phyloP scores from a whole-genome alignment of 2,888 invertebrate genomes.

The Ceratothoa steindachneri region DNA sequence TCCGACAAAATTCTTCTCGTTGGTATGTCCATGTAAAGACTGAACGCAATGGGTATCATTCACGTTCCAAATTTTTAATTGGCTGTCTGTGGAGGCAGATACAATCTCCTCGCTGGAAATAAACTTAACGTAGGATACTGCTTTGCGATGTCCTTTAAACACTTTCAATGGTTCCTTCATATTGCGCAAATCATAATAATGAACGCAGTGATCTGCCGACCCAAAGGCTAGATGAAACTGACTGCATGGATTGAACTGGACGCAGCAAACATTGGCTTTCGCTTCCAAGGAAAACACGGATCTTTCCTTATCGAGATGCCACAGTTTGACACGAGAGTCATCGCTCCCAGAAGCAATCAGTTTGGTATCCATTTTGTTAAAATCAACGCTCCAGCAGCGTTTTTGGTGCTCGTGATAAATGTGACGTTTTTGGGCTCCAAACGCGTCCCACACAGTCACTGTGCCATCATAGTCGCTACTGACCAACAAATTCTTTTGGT shows the following conservation, averaged over 20 bases:
- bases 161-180: conserved; percentile 74
- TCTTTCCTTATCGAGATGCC: conserved; percentile 81
- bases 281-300: conserved; percentile 84
- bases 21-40: conserved; percentile 84
- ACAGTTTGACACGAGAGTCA: conserved; percentile 86
- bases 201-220: conserved; percentile 94
- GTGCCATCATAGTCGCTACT: conserved; percentile 93
- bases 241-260: conserved; percentile 79
- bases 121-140: conserved; percentile 91
- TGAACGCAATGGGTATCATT: conserved; percentile 69
- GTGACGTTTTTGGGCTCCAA: conserved; percentile 60
- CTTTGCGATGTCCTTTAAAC: conserved; percentile 85
- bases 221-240: conserved; percentile 88
- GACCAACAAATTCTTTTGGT: conserved; percentile 79
- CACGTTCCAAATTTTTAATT: conserved; percentile 85
- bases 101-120: conserved; percentile 78
- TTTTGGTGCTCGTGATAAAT: conserved; percentile 81
- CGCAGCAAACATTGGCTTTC: conserved; percentile 92
- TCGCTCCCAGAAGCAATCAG: conserved; percentile 88
- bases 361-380: conserved; percentile 83
- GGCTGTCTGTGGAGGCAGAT: conserved; percentile 86
- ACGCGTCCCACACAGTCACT: conserved; percentile 87
- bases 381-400: conserved; percentile 92
- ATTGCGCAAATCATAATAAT: conserved; percentile 81
- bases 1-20: conserved; percentile 94